Percentiles rank a stretch among this genome's conserved stretches.
Evolutionary conservation across 35 echinoderm and acorn worm species (phyloP).

Genomic region (Ophioderma brevispina): DNA sequence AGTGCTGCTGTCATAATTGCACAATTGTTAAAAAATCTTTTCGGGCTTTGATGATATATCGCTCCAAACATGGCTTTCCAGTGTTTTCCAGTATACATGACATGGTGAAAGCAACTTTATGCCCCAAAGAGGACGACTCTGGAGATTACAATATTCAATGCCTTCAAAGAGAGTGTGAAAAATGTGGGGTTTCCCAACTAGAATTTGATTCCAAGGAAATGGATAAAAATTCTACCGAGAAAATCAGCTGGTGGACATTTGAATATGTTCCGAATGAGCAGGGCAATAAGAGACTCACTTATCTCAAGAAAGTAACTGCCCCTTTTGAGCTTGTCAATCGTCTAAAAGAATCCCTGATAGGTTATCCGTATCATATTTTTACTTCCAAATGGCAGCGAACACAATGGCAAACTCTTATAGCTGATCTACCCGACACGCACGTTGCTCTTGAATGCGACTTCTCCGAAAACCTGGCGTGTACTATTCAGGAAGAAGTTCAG

Average conservation of each 20-base stretch:
- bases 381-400: background rate
- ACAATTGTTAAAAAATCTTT: background rate
- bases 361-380: too few relatives aligned
- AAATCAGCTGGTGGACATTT: background rate
- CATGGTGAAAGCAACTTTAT: background rate
- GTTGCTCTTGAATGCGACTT: background rate
- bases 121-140: background rate
- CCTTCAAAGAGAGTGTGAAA: background rate
- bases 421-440: background rate
- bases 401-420: background rate
- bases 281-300: background rate
- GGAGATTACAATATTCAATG: background rate
- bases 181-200: background rate
- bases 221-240: background rate
- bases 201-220: background rate
- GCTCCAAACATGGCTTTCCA: background rate
- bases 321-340: too few relatives aligned
- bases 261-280: background rate
- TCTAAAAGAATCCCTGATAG: too few relatives aligned
- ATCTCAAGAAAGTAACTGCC: background rate
- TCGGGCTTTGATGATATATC: background rate
- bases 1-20: background rate
- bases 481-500: background rate
- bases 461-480: background rate
- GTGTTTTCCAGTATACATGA: background rate